These are phyloP conservation scores for Hormiphora californensis DNA, from an alignment of 37 sponge, comb jelly and placozoan genomes.

Conservation along the genomic window DNA sequence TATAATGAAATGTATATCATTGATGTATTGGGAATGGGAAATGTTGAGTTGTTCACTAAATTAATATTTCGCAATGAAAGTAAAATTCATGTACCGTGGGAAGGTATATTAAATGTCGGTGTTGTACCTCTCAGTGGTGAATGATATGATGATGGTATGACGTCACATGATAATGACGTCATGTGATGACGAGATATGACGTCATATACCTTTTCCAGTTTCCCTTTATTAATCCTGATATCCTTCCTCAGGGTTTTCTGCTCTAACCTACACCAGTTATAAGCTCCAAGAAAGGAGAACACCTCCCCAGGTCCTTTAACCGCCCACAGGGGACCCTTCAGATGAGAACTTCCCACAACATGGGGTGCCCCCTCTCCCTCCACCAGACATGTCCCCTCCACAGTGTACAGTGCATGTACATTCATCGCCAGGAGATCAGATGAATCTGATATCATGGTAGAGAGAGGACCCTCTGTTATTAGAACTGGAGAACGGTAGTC, in stretches of 20 bases:
- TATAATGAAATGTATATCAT: too few species aligned
- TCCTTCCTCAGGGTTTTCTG: neutral
- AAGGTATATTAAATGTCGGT: too few species aligned
- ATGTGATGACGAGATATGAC: too few species aligned
- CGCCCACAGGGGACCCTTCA: slow-evolving; percentile 25
- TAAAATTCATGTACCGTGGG: too few species aligned
- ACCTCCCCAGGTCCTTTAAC: neutral
- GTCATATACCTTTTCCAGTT: slow-evolving; percentile 12
- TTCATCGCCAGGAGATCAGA: neutral
- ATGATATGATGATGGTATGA: too few species aligned
- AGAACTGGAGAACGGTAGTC: neutral
- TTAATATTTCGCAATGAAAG: too few species aligned
- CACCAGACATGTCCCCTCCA: neutral
- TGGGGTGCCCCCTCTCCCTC: slow-evolving; percentile 36
- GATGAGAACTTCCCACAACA: neutral
- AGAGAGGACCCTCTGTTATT: neutral
- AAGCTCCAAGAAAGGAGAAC: slow-evolving; percentile 45
- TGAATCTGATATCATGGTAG: neutral
- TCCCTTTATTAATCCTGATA: neutral
- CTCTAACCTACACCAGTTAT: slow-evolving; percentile 36
- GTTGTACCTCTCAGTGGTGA: too few species aligned
- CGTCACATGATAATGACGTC: too few species aligned
- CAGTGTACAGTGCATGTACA: neutral
- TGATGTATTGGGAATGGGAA: too few species aligned
- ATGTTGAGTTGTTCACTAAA: too few species aligned